Evolutionary conservation across 2,888 invertebrate species (phyloP).

Genomic region (Anthophora plumipes): DNA sequence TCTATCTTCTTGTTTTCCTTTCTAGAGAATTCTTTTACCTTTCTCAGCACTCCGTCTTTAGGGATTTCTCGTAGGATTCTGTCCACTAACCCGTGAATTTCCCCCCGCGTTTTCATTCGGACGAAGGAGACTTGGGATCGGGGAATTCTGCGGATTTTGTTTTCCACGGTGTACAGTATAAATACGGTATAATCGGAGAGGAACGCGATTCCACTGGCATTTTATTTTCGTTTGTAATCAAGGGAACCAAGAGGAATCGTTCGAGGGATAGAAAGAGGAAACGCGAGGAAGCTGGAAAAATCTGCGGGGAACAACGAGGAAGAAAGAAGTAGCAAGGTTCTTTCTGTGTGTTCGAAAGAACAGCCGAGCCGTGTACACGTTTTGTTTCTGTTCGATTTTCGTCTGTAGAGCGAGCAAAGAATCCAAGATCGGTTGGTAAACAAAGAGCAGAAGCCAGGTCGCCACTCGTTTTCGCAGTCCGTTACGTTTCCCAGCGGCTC

Average conservation of each 20-base stretch:
- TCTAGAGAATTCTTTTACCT: no score
- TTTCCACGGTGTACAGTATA: not conserved
- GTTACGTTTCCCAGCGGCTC: not conserved
- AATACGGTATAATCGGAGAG: conserved; percentile 5
- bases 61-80: no score
- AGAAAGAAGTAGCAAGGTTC: not conserved
- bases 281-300: not conserved
- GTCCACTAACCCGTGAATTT: not conserved
- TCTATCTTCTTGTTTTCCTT: no score
- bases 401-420: not conserved
- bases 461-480: conserved; percentile 11
- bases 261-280: not conserved
- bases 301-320: not conserved
- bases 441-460: conserved; percentile 10
- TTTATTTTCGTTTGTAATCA: conserved; percentile 22
- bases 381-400: conserved; percentile 40
- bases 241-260: not conserved
- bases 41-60: no score
- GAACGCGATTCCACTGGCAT: not conserved
- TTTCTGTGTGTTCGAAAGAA: not conserved
- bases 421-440: conserved; percentile 16
- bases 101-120: no score
- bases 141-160: not conserved
- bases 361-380: not conserved
- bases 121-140: not conserved